Conservation (phyloP, 2,797 vertebrate species). For the Sphaeramia orbicularis region DNA sequence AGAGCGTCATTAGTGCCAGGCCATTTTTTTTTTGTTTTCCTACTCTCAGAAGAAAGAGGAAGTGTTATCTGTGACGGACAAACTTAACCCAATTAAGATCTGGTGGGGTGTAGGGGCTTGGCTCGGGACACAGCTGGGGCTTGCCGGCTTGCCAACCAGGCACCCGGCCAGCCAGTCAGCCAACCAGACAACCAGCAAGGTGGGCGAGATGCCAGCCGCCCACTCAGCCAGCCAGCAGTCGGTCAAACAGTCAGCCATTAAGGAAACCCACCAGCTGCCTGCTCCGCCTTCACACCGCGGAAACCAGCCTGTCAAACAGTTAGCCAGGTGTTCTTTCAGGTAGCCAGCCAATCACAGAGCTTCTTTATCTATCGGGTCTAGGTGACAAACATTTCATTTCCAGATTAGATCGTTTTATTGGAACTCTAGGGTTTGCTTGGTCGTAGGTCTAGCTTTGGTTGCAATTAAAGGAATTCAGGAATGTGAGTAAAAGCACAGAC, state of each 20-base stretch:
- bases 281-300: conserved; percentile 30
- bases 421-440: no score
- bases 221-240: conserved; percentile 54
- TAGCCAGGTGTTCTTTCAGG: conserved; percentile 16
- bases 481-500: no score
- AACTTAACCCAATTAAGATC: conserved; percentile 91
- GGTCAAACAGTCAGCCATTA: conserved; percentile 50
- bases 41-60: conserved; percentile 87
- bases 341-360: conserved; percentile 23
- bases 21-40: conserved; percentile 66
- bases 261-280: conserved; percentile 52
- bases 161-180: conserved; percentile 61
- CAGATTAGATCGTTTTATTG: no score
- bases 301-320: conserved; percentile 29
- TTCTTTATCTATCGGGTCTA: conserved; percentile 26
- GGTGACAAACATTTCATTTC: no score
- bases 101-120: conserved; percentile 84
- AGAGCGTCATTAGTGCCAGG: conserved; percentile 86
- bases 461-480: no score
- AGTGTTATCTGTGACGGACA: conserved; percentile 90
- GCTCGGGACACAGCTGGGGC: conserved; percentile 77
- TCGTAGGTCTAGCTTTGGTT: no score
- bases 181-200: conserved; percentile 56
- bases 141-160: conserved; percentile 75
- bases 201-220: conserved; percentile 53